Percentiles rank a stretch among this genome's conserved stretches.
phyloP scores from a whole-genome alignment of 2,113 vertebrate species.

The Asarcornis scutulata region DNA sequence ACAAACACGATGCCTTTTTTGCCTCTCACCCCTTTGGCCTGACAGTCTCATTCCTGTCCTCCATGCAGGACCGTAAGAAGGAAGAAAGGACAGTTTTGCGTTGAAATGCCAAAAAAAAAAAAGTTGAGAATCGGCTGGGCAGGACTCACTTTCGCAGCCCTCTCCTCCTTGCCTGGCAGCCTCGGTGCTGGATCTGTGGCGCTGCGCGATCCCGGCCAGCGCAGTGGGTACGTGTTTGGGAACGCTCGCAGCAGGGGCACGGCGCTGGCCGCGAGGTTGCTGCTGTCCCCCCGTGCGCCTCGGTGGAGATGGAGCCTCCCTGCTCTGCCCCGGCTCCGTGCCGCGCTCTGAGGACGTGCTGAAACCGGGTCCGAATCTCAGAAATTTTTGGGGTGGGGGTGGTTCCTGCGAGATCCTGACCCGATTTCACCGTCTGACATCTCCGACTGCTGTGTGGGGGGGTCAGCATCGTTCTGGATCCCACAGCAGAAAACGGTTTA shows the following conservation, averaged over 20 bases:
- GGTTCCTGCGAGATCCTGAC: too few relatives aligned
- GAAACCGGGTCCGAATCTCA: too few relatives aligned
- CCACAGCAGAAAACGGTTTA: too few relatives aligned
- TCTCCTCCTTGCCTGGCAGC: background rate
- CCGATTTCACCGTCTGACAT: too few relatives aligned
- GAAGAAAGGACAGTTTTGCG: background rate
- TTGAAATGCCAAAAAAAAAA: constrained; percentile 20
- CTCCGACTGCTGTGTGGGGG: too few relatives aligned
- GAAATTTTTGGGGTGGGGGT: too few relatives aligned
- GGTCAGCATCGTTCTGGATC: too few relatives aligned
- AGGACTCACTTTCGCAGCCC: background rate
- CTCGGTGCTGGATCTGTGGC: background rate
- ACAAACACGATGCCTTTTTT: constrained; percentile 3
- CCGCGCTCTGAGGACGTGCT: too few relatives aligned
- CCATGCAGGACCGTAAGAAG: background rate
- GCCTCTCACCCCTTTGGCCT: background rate
- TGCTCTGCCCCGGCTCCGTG: too few relatives aligned
- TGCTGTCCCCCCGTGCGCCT: too few relatives aligned
- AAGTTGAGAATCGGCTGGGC: background rate
- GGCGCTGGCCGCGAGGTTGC: background rate
- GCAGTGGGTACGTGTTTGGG: background rate
- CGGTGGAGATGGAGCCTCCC: too few relatives aligned
- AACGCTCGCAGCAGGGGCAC: background rate
- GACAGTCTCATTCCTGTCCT: background rate
- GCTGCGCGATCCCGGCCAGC: background rate